Base-by-base conservation (phyloP, 2,888 invertebrate species). In the Agonopterix arenella region DNA sequence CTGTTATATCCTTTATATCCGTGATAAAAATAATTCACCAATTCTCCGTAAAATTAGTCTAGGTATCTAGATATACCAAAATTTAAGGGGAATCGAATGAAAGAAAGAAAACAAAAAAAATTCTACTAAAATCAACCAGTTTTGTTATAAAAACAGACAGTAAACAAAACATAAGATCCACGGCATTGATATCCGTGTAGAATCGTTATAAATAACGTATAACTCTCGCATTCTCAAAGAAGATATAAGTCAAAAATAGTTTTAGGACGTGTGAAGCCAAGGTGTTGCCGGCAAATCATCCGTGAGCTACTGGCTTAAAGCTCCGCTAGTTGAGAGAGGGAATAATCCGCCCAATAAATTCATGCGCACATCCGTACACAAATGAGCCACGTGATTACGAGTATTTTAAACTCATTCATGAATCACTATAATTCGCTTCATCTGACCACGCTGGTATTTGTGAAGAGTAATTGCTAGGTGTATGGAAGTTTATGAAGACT, bases 181-280 rank as follows among this genome's bases (percentile, higher is more conserved):
- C 28, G 28, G 28, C 28, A 28, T 28, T 28, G 58, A 62, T 58
- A 57, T 52, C 53, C 53, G 54, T 52, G 53, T 51, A 51, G 54
- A 52, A 59, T 64, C 54, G 59, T 53, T 61, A 66, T 62, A 64
- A 65, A 66, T 66, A 66, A 60, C 64, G 45, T 52, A 60, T 60
- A 63, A 57, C 59, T 58, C 64, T 58, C 64, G 58, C 56, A 60
- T 28, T 28, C 28, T 28, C 28, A 28, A 28, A 28, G 28, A 28
- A 59, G 57, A 53, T 57, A 59, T 62, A 60, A 62, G 57, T 61
- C 66, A 64, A 58, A 64, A 66, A 67, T 64, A 62, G 61, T 58
- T 61, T 58, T 60, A 63, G 53, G 54, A 61, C 54, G 62, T 59
- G 52, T 51, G 60, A 57, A 60, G 60, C 62, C 61, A 63, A 62